phyloP scores from a whole-genome alignment of 2,113 vertebrate species.

The Python bivittatus region DNA sequence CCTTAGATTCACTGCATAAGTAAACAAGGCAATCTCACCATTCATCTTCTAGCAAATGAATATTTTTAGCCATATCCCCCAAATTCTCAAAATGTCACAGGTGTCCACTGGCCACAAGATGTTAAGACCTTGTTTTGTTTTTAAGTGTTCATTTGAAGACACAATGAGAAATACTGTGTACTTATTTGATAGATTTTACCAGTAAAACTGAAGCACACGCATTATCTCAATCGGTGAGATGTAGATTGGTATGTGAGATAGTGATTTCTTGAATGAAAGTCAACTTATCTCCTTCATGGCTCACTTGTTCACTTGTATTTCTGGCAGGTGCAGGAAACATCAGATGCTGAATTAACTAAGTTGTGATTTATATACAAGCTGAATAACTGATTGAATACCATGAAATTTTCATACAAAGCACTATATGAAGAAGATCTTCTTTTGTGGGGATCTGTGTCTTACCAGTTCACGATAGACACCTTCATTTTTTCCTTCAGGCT shows the following conservation, averaged over 20 bases:
- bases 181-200: neutral
- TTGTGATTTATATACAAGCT: conserved; percentile 3
- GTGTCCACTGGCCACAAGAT: neutral
- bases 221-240: neutral
- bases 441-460: conserved; percentile 60
- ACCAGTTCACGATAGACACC: conserved; percentile 95
- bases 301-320: neutral
- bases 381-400: neutral
- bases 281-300: neutral
- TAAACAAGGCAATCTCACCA: no score
- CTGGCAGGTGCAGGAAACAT: neutral
- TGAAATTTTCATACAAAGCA: conserved; percentile 2
- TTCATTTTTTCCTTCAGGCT: conserved; percentile 84
- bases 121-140: neutral
- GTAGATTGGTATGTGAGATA: neutral
- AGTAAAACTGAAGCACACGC: neutral
- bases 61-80: no score
- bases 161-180: neutral
- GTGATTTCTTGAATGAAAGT: neutral
- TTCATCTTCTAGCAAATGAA: no score
- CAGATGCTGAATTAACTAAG: neutral
- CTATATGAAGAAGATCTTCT: neutral
- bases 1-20: no score
- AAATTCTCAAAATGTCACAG: neutral
- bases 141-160: neutral